Evolutionary conservation across 2,888 invertebrate genomes (phyloP), one percentile per base, ranked within the genome.

Genomic region (Polietes domitor): DNA sequence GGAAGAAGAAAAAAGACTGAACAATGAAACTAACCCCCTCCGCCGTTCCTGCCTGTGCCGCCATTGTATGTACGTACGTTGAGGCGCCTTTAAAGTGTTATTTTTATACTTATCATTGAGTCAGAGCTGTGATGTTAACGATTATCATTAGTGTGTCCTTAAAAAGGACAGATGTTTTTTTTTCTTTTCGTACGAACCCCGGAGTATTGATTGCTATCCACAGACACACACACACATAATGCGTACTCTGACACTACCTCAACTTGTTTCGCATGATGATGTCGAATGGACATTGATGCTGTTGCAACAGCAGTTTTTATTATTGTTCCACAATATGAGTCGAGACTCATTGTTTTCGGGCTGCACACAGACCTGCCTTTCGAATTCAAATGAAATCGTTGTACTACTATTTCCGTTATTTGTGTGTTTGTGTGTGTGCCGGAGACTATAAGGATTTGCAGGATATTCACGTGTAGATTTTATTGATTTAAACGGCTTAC

Each of bases 401-500:
- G n/a, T 0, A 32, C 63, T 32, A n/a, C n/a, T n/a, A 63, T n/a
- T n/a, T n/a, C 17, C 3, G 63, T 32, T 32, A 6, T 6, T 5
- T 63, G 0, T 32, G n/a, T n/a, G n/a, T n/a, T n/a, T n/a, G n/a
- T n/a, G n/a, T n/a, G n/a, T n/a, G n/a, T n/a, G n/a, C n/a, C n/a
- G n/a, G n/a, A n/a, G 47, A 47, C n/a, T 47, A 2, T 63, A 6
- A 65, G 65, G 61, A 65, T 76, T 63, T 41, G 24, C 3, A 28
- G 58, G 15, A 28, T 55, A 58, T 50, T 70, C 58, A 73, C 61
- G 9, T 68, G 68, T 70, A 61, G 73, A 71, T 80, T n/a, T 74
- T 83, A 83, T 80, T 63, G 77, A 77, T 80, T 80, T 80, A 79
- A 80, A 80, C 71, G 26, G 83, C 77, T 83, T 77, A 71, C 2